Conservation (phyloP, 2,113 vertebrate species). For the Alectura lathami region DNA sequence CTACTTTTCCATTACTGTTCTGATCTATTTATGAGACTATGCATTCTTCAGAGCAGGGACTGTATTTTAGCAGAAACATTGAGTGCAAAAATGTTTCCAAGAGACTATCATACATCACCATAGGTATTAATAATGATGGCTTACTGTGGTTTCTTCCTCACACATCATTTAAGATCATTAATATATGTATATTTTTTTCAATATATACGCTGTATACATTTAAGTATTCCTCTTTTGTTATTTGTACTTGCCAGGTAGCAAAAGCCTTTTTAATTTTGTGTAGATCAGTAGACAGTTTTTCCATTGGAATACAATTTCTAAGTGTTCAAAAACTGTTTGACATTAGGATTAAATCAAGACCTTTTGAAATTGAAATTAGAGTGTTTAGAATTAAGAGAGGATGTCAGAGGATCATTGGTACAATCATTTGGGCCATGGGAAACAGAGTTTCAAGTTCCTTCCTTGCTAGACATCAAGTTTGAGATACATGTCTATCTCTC, state of each 20-base stretch:
- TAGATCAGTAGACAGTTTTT: background rate
- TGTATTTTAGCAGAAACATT: background rate
- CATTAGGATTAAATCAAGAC: background rate
- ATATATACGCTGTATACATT: background rate
- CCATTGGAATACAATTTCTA: background rate
- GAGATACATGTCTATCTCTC: background rate
- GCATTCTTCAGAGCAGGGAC: background rate
- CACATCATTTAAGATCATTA: background rate
- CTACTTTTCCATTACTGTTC: background rate
- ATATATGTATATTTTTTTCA: background rate
- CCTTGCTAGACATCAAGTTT: background rate
- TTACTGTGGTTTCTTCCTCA: background rate
- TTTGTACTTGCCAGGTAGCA: background rate
- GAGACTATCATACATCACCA: background rate
- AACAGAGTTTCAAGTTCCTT: background rate
- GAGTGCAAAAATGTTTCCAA: background rate
- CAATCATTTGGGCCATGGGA: background rate
- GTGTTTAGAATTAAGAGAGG: background rate
- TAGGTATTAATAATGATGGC: background rate
- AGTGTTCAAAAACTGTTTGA: background rate
- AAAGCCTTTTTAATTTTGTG: background rate
- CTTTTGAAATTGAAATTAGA: background rate
- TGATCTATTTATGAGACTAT: background rate
- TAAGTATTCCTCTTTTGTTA: background rate
- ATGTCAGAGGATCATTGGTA: background rate